Percentiles rank a stretch among this genome's conserved stretches.
phyloP scores from a whole-genome alignment of 2,888 invertebrate genomes.

The Carpatolechia fugitivella region DNA sequence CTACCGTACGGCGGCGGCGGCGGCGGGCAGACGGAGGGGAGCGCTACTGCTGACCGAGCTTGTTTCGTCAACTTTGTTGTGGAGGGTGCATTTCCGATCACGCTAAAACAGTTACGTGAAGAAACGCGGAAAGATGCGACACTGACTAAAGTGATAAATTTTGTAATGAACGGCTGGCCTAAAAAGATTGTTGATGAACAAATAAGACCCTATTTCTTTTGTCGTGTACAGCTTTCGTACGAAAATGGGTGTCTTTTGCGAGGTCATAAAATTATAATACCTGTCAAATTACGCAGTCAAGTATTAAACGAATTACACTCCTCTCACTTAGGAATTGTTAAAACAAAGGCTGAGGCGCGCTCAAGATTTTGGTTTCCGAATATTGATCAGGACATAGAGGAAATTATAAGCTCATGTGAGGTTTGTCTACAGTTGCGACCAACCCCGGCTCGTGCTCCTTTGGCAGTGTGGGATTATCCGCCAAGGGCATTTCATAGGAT shows the following conservation, averaged over 20 bases:
- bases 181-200: constrained; percentile 12
- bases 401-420: constrained; percentile 8
- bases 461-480: constrained; percentile 8
- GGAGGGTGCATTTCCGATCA: too few species aligned
- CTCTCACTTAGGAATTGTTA: constrained; percentile 15
- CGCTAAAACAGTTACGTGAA: constrained; percentile 3
- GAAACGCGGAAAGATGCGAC: constrained; percentile 18
- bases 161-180: constrained; percentile 22
- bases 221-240: constrained; percentile 15
- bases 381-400: constrained; percentile 15
- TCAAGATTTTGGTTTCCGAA: constrained; percentile 20
- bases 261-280: constrained; percentile 22
- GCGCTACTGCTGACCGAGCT: too few species aligned
- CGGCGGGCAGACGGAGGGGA: too few species aligned
- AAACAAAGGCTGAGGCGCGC: constrained; percentile 19
- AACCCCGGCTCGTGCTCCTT: constrained; percentile 1
- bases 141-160: constrained; percentile 14
- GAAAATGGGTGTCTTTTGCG: constrained; percentile 22
- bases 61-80: too few species aligned
- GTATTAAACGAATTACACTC: neutral
- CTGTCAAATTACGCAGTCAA: neutral
- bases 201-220: constrained; percentile 20
- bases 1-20: too few species aligned
- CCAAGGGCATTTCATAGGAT: constrained; percentile 10
- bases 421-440: constrained; percentile 12